phyloP scores from a whole-genome alignment of 2,113 vertebrate genomes.

The Paradisaea rubra region DNA sequence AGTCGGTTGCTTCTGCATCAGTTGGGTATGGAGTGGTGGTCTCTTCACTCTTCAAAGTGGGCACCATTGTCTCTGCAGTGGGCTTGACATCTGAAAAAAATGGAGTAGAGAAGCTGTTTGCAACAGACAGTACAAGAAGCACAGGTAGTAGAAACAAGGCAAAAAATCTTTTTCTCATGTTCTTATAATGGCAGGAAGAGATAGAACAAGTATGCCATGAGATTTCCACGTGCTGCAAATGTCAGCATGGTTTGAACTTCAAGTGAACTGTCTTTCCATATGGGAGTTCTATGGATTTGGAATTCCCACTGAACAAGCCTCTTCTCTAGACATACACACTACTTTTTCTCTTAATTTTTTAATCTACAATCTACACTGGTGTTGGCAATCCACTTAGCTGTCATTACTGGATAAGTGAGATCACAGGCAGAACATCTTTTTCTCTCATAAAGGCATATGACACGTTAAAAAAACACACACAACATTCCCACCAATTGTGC shows the following conservation, averaged over 20 bases:
- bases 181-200: neutral
- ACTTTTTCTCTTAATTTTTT: slow-evolving; percentile 23
- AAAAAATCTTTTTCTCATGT: neutral
- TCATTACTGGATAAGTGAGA: slow-evolving; percentile 33
- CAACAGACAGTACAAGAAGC: neutral
- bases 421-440: slow-evolving; percentile 26
- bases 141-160: neutral
- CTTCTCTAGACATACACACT: neutral
- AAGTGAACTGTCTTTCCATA: slow-evolving; percentile 38
- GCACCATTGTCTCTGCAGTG: slow-evolving; percentile 80
- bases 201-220: neutral
- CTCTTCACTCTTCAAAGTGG: slow-evolving; percentile 81
- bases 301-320: neutral
- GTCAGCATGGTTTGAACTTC: slow-evolving; percentile 29
- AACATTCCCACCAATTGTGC: slow-evolving; percentile 33
- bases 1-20: slow-evolving; percentile 72
- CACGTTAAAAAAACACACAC: neutral
- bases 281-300: slow-evolving; percentile 30
- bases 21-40: slow-evolving; percentile 75
- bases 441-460: slow-evolving; percentile 19
- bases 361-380: neutral
- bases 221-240: neutral
- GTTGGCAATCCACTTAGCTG: slow-evolving; percentile 10
- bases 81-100: slow-evolving; percentile 80
- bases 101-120: neutral